Conservation (phyloP, 1,140 invertebrate species). For the Tenebrio molitor region DNA sequence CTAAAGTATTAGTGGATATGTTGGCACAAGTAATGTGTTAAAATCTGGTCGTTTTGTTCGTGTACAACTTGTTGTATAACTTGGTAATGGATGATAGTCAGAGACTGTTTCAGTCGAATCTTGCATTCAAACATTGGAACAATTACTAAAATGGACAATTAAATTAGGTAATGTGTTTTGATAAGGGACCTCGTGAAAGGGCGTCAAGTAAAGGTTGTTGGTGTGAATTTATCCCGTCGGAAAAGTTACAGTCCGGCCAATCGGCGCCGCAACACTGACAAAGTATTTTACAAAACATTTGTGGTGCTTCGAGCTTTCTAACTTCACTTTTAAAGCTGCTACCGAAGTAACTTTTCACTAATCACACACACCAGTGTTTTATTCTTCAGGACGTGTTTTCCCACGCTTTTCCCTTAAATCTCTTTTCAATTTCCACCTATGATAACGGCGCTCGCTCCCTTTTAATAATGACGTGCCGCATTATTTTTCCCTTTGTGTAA, state of each 20-base stretch:
- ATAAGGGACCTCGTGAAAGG: not conserved
- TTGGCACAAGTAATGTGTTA: no score
- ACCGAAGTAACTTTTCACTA: not conserved
- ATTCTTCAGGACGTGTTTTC: not conserved
- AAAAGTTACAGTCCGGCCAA: not conserved
- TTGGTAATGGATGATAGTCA: no score
- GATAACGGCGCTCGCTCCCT: not conserved
- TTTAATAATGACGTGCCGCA: not conserved
- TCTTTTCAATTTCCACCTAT: slow-evolving; percentile 3
- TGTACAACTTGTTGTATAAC: no score
- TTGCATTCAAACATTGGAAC: no score
- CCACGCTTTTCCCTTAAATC: not conserved
- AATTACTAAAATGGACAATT: no score
- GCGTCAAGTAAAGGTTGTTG: not conserved
- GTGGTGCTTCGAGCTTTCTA: slow-evolving; percentile 18
- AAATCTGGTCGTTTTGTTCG: no score
- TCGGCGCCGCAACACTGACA: slow-evolving; percentile 16
- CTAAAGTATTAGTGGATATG: no score
- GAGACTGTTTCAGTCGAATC: no score
- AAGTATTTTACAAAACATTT: slow-evolving; percentile 26
- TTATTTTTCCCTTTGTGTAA: slow-evolving; percentile 27
- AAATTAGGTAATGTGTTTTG: no score
- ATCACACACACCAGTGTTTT: slow-evolving; percentile 23
- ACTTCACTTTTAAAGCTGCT: slow-evolving; percentile 28
- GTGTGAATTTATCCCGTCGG: not conserved